Evolutionary conservation across 2,888 invertebrate genomes (phyloP), one percentile per base, ranked within the genome.

Genomic region (Eupeodes luniger): DNA sequence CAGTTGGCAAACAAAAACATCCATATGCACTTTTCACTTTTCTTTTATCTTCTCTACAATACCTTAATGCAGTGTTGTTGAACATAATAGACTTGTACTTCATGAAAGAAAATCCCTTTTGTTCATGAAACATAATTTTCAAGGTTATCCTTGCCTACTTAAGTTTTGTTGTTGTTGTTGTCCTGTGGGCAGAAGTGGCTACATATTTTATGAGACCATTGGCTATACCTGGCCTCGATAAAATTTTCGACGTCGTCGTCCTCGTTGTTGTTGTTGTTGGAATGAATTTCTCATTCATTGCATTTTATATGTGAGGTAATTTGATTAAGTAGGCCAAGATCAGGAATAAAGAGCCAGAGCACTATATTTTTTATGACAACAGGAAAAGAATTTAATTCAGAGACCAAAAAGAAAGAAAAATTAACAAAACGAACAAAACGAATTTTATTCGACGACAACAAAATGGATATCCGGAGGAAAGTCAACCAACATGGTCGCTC

Each of bases 301-400:
- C 70, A 80, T 67, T 78, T 78, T 84, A 79, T 74, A 64, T 74
- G 34, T 75, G 75, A 85, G 75, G 62, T 82, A 75, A 82, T 82
- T 75, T 69, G 75, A 74, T 82, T 75, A 82, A 82, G 78, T 79
- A 79, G 86, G 86, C 86, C 78, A 86, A 86, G 82, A 86, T 86
- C 86, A 78, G 66, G 49, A 64, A 74, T 61, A 61, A 78, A 77
- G 53, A 44, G 51, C 59, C 72, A 47, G 2, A 44, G 34, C 59
- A 47, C 27, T 27, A n/a, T 72, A 59, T 59, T 57, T 72, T 72
- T 72, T 47, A 72, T 72, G 44, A 57, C 57, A 72, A 27, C 70
- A 53, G 36, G 36, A 69, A 53, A 69, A 51, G 19, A 70, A 70
- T 40, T 27, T 27, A 49, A 49, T 47, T 72, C 59, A 40, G 40